Evolutionary conservation across 2,888 invertebrate genomes (phyloP).

Genomic region (Leptinotarsa tumamoca): DNA sequence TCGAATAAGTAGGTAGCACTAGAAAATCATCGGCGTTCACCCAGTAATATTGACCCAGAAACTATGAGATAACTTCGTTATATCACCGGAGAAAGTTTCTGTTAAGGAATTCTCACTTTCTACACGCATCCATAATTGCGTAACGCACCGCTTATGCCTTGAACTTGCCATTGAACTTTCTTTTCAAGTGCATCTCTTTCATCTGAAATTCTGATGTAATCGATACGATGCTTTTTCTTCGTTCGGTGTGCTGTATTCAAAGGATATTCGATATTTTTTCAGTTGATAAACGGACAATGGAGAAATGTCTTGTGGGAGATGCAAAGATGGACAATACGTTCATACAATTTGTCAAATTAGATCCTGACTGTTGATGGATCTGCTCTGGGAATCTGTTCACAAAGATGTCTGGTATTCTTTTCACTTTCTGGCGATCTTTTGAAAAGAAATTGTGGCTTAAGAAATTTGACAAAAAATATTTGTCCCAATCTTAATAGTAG

Average conservation of each 20-base stretch:
- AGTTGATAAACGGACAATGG: conserved; percentile 2
- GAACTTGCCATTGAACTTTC: conserved; percentile 31
- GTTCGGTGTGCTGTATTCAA: not conserved
- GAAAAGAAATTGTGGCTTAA: not conserved
- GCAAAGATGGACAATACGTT: not conserved
- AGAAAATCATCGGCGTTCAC: conserved; percentile 29
- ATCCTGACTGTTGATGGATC: not conserved
- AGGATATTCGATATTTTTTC: conserved; percentile 12
- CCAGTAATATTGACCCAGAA: conserved; percentile 57
- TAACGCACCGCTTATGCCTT: conserved; percentile 33
- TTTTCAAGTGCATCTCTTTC: conserved; percentile 20
- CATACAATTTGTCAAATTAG: conserved; percentile 1
- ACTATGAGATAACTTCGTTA: conserved; percentile 53
- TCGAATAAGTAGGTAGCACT: not conserved
- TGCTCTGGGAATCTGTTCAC: not conserved
- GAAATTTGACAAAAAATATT: too few relatives aligned
- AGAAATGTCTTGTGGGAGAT: not conserved
- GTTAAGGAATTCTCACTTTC: conserved; percentile 47
- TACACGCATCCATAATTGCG: conserved; percentile 44
- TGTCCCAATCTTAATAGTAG: too few relatives aligned
- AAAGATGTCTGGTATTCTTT: not conserved
- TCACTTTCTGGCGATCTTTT: not conserved
- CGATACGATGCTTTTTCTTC: not conserved
- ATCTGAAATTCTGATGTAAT: conserved; percentile 1
- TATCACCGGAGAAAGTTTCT: conserved; percentile 55